phyloP scores from a whole-genome alignment of 2,113 vertebrate species.

The Recurvirostra avosetta region DNA sequence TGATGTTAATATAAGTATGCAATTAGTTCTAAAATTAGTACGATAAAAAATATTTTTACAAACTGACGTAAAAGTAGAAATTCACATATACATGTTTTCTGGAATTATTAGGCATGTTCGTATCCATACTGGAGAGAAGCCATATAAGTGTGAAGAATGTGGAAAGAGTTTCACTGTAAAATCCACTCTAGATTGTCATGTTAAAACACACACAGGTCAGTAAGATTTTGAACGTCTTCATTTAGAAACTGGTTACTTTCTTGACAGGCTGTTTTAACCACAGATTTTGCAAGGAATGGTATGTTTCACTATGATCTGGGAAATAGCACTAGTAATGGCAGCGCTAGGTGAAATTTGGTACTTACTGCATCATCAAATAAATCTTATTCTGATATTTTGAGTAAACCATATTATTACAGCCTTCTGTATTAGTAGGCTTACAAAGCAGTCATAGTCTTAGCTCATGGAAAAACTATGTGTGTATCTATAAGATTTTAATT shows the following conservation, averaged over 20 bases:
- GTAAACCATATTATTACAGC: neutral
- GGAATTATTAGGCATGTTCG: constrained; percentile 81
- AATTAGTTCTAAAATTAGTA: neutral
- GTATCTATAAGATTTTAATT: neutral
- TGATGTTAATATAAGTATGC: neutral
- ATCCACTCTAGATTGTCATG: constrained; percentile 90
- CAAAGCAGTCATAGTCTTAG: neutral
- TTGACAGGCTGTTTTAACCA: neutral
- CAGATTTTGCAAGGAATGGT: neutral
- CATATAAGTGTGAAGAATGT: constrained; percentile 89
- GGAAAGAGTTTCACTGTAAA: constrained; percentile 94
- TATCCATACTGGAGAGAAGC: constrained; percentile 91
- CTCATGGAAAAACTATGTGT: neutral
- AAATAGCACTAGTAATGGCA: neutral
- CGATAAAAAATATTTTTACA: neutral
- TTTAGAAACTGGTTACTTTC: neutral
- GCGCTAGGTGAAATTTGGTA: neutral
- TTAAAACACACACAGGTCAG: constrained; percentile 90
- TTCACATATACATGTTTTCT: neutral
- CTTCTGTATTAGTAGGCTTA: neutral
- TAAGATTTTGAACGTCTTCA: neutral
- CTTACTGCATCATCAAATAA: neutral
- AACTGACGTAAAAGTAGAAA: neutral
- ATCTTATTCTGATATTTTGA: neutral
- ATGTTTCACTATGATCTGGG: neutral